phyloP scores from a whole-genome alignment of 2,888 invertebrate species.

The Cyrtodaria siliqua region DNA sequence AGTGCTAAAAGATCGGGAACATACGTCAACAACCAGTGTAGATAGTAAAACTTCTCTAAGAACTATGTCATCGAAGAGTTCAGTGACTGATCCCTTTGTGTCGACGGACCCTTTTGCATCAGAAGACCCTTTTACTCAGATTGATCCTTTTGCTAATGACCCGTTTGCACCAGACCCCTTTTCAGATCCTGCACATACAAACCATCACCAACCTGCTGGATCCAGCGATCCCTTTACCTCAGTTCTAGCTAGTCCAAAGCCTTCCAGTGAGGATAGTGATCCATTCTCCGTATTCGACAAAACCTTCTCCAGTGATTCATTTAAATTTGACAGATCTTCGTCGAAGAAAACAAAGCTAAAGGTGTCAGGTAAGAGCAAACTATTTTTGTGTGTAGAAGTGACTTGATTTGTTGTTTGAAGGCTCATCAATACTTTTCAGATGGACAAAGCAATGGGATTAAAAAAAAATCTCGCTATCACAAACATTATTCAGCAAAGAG shows the following conservation, averaged over 20 bases:
- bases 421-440: no score
- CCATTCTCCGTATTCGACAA: slow-evolving; percentile 72
- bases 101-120: slow-evolving; percentile 68
- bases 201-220: slow-evolving; percentile 21
- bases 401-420: no score
- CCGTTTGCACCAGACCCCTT: slow-evolving; percentile 62
- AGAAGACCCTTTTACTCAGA: slow-evolving; percentile 47
- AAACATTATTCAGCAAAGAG: no score
- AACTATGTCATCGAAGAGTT: slow-evolving; percentile 8
- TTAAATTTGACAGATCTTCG: slow-evolving; percentile 65
- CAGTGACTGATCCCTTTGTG: slow-evolving; percentile 66
- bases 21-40: no score
- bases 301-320: slow-evolving; percentile 58
- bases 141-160: slow-evolving; percentile 62
- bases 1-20: no score
- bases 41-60: slow-evolving; percentile 4
- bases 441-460: no score
- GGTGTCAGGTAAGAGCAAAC: slow-evolving; percentile 45
- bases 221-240: slow-evolving; percentile 66
- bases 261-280: slow-evolving; percentile 46
- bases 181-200: slow-evolving; percentile 36
- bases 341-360: slow-evolving; percentile 55
- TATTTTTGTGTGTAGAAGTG: no score
- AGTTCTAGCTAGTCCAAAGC: slow-evolving; percentile 56
- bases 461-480: no score